Conservation (phyloP, 2,888 invertebrate genomes). For the Petrolisthes manimaculis region DNA sequence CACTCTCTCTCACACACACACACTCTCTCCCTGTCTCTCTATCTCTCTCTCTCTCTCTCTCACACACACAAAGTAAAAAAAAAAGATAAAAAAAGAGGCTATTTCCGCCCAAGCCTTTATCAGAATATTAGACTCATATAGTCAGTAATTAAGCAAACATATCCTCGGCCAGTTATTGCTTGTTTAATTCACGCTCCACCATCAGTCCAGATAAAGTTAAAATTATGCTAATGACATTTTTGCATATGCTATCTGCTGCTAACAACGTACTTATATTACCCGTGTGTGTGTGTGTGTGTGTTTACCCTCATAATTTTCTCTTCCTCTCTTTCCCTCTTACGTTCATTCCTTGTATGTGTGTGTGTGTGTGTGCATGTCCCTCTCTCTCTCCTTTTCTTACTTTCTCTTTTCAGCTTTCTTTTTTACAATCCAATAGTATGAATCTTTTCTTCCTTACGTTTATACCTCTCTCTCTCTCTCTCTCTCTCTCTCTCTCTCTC, state of each 20-base stretch:
- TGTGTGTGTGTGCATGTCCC: background rate
- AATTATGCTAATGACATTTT: constrained; percentile 48
- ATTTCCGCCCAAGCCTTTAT: constrained; percentile 25
- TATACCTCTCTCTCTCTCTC: background rate
- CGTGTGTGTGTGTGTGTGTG: background rate
- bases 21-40: no score
- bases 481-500: background rate
- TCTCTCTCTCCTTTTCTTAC: background rate
- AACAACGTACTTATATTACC: background rate
- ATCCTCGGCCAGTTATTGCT: constrained; percentile 45
- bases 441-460: no score
- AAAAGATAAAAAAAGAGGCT: background rate
- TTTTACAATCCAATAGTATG: background rate
- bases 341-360: background rate
- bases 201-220: constrained; percentile 41
- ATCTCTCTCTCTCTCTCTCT: no score
- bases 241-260: constrained; percentile 41
- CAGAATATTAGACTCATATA: constrained; percentile 57
- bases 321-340: background rate
- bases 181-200: constrained; percentile 46
- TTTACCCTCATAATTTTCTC: background rate
- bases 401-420: background rate
- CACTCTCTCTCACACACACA: no score
- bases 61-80: background rate
- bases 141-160: constrained; percentile 54